Conservation (phyloP, 2,113 vertebrate genomes). For the Solea senegalensis region DNA sequence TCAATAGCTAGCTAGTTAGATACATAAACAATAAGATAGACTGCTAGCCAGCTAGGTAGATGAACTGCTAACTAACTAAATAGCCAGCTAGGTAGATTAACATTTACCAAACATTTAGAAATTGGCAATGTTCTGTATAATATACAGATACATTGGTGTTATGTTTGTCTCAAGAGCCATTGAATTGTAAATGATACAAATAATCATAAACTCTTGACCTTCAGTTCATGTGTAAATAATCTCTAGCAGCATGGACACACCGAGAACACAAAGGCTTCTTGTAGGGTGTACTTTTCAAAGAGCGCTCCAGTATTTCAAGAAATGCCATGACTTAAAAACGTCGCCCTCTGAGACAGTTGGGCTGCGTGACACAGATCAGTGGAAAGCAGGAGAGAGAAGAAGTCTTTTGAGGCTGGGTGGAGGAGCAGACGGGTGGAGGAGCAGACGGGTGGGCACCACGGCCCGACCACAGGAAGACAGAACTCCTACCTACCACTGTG, state of each 20-base stretch:
- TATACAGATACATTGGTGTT: too few relatives aligned
- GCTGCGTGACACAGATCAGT: slow-evolving; percentile 26
- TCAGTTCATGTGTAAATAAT: too few relatives aligned
- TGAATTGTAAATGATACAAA: too few relatives aligned
- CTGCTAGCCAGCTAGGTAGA: too few relatives aligned
- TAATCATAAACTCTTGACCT: too few relatives aligned
- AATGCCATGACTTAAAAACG: neutral
- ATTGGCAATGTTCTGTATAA: too few relatives aligned
- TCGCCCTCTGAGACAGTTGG: slow-evolving; percentile 9
- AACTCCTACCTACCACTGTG: neutral
- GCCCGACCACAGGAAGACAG: slow-evolving; percentile 32
- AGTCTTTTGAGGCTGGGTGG: slow-evolving; percentile 11
- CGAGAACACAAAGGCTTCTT: neutral
- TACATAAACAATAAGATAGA: too few relatives aligned
- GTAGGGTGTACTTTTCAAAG: neutral
- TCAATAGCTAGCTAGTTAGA: too few relatives aligned
- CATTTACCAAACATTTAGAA: too few relatives aligned
- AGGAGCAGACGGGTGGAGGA: slow-evolving; percentile 2
- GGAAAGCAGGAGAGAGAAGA: slow-evolving; percentile 32
- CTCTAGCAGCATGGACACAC: neutral
- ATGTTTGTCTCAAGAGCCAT: too few relatives aligned
- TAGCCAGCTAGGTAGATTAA: too few relatives aligned
- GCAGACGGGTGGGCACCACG: slow-evolving; percentile 17
- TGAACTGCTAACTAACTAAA: too few relatives aligned
- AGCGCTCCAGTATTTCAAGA: slow-evolving; percentile 16